phyloP scores from a whole-genome alignment of 2,888 invertebrate genomes.

The Hybos culiciformis region DNA sequence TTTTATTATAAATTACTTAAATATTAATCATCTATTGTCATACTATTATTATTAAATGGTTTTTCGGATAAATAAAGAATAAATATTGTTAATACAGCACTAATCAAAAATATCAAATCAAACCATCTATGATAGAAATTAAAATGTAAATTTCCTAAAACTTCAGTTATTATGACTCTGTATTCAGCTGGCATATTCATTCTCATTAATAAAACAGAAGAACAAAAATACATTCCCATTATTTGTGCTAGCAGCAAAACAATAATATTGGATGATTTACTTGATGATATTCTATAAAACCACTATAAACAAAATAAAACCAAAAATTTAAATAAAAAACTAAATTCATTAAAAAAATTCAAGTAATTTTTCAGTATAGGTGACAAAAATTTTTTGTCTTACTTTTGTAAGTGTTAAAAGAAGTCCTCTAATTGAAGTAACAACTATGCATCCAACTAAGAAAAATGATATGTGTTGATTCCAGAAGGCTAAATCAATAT shows the following conservation, averaged over 20 bases:
- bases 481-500: slow-evolving; percentile 97
- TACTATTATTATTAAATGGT: slow-evolving; percentile 36
- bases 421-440: slow-evolving; percentile 93
- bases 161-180: slow-evolving; percentile 70
- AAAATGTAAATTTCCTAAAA: slow-evolving; percentile 92
- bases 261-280: slow-evolving; percentile 96
- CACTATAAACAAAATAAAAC: slow-evolving; percentile 52
- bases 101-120: slow-evolving; percentile 96
- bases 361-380: not conserved
- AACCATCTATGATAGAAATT: slow-evolving; percentile 99
- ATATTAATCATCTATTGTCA: not conserved
- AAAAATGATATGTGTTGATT: slow-evolving; percentile 97
- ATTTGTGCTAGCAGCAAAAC: slow-evolving; percentile 93
- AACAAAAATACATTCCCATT: slow-evolving; percentile 99
- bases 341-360: not conserved
- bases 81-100: slow-evolving; percentile 88
- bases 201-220: slow-evolving; percentile 89
- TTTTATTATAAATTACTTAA: too few species aligned
- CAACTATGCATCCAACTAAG: slow-evolving; percentile 91
- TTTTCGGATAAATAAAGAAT: slow-evolving; percentile 94
- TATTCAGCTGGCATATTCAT: slow-evolving; percentile 99
- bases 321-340: slow-evolving; percentile 5
- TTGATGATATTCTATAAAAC: slow-evolving; percentile 97
- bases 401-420: slow-evolving; percentile 95
- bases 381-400: too few species aligned